Conservation (phyloP, 2,888 invertebrate genomes). For the Apocheima hispidaria region DNA sequence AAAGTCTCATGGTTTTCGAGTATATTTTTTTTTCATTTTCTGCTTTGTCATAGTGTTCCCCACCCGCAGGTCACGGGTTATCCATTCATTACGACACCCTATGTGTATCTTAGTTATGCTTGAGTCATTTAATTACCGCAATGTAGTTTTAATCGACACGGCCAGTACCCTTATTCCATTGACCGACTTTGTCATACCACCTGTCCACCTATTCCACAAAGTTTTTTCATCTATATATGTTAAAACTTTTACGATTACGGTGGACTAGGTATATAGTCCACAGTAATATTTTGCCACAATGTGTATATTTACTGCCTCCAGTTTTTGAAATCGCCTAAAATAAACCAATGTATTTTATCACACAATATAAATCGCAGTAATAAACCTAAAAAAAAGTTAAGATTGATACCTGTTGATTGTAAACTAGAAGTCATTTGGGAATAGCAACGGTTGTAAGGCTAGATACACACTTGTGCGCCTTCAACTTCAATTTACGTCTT, state of each 20-base stretch:
- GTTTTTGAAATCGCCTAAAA: conserved; percentile 4
- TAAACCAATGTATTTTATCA: conserved; percentile 9
- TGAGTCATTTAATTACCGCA: conserved; percentile 19
- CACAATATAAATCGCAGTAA: conserved; percentile 8
- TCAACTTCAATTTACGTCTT: background rate
- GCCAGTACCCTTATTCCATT: conserved; percentile 16
- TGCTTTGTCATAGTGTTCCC: no score
- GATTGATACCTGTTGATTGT: conserved; percentile 59
- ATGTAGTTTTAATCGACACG: conserved; percentile 21
- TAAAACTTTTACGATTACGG: no score
- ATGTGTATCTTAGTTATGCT: background rate
- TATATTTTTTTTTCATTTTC: no score
- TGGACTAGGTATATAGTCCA: no score
- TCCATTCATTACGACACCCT: no score
- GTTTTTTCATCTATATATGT: no score
- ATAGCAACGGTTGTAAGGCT: conserved; percentile 37
- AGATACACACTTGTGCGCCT: background rate
- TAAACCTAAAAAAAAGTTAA: conserved; percentile 35
- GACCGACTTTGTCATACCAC: conserved; percentile 12
- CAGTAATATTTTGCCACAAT: background rate
- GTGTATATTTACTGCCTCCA: background rate
- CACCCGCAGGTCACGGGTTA: no score
- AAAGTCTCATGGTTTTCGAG: no score
- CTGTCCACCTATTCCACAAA: background rate
- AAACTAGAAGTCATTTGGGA: conserved; percentile 57